Conservation (phyloP, 2,797 vertebrate species). For the Naso thynnoides region DNA sequence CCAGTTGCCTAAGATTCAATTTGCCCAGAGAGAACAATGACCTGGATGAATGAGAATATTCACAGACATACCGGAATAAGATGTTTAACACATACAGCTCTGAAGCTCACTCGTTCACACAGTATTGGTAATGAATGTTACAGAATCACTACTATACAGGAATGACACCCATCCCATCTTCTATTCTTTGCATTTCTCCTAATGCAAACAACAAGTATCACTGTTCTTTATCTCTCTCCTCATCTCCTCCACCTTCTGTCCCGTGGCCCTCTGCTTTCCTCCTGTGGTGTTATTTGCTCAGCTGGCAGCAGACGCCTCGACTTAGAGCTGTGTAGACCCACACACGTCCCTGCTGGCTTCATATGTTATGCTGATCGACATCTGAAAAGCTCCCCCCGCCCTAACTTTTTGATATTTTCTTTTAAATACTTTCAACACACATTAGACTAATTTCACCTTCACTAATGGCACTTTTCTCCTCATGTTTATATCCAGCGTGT, state of each 20-base stretch:
- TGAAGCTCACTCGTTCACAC: neutral
- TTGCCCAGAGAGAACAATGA: too few relatives aligned
- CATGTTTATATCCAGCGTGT: slow-evolving; percentile 36
- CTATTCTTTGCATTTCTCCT: slow-evolving; percentile 13
- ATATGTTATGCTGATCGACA: slow-evolving; percentile 53
- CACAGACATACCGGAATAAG: too few relatives aligned
- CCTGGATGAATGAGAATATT: too few relatives aligned
- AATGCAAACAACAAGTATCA: slow-evolving; percentile 55
- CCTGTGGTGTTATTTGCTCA: slow-evolving; percentile 80
- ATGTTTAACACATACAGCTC: neutral
- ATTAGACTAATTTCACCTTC: slow-evolving; percentile 48
- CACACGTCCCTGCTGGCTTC: slow-evolving; percentile 49
- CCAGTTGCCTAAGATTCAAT: too few relatives aligned
- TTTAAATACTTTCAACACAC: slow-evolving; percentile 66
- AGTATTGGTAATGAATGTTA: neutral
- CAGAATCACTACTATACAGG: slow-evolving; percentile 1
- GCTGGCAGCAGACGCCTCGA: slow-evolving; percentile 70
- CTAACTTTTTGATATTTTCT: slow-evolving; percentile 57
- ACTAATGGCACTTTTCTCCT: slow-evolving; percentile 24
- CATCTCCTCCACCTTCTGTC: slow-evolving; percentile 48
- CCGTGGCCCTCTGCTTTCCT: slow-evolving; percentile 58
- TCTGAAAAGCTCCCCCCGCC: slow-evolving; percentile 42
- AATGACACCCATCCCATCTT: slow-evolving; percentile 5
- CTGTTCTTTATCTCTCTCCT: slow-evolving; percentile 55
- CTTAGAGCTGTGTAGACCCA: slow-evolving; percentile 35